Evolutionary conservation across 2,113 vertebrate species (phyloP), one percentile per base, ranked within the genome.

Genomic region (Greenwoodochromis staneri): DNA sequence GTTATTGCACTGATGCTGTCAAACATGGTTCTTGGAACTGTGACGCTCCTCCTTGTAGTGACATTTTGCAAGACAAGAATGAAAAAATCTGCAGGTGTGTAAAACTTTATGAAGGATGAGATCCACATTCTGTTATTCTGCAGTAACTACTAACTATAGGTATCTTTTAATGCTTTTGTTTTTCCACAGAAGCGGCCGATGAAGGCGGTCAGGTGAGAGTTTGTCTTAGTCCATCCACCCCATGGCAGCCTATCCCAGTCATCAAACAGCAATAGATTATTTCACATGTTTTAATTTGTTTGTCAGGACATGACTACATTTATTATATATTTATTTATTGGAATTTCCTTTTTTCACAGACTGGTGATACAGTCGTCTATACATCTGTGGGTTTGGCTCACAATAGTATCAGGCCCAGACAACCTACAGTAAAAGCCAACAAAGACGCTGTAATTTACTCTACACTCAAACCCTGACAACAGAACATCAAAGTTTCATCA

Each of bases 171-270:
- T 69, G 63, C 0, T 21, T 11, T 0, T 38, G 4, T 24, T 38
- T 4, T 21, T 14, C 0, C 19, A 42, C 36, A 71, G 63, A 71
- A 42, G 63, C 1, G 0, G n/a, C 36, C 5, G 0, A 1, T 24
- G 66, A 24, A 71, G n/a, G 12, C 1, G 0, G 0, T 42, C 66
- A 16, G 66, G 66, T 71, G 0, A 69, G 34, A 71, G 12, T 21
- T 66, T 69, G 19, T 9, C 63, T 40, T 21, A 21, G 0, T 38
- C 17, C 61, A 38, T 13, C 34, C 61, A 66, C 11, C 17, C 0
- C 55, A 59, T 3, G 7, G 1, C 0, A 1, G 24, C 9, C 29
- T 36, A 7, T 66, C 34, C 6, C 1, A 21, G 6, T 13, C 53
- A 55, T 4, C 11, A 55, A 13, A 55, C 0, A 24, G 53, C 53